These are phyloP conservation scores for Shinisaurus crocodilurus DNA, from an alignment of 2,113 vertebrate genomes.

Conservation along the genomic window DNA sequence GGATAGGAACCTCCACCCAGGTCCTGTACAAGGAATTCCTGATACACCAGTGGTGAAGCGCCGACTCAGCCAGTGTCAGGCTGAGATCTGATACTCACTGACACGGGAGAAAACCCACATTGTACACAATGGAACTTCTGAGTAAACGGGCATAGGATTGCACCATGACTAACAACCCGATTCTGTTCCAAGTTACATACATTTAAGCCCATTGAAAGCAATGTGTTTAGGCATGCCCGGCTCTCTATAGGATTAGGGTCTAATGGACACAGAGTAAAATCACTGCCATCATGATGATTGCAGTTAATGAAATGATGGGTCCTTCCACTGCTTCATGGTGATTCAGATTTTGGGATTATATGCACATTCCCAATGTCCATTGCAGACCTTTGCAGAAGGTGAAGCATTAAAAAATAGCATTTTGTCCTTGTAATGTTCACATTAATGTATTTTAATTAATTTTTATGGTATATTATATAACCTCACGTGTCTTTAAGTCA, in stretches of 20 bases:
- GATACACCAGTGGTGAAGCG: too few relatives aligned
- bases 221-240: too few relatives aligned
- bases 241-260: neutral
- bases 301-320: neutral
- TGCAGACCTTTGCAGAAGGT: neutral
- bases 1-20: too few relatives aligned
- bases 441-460: slow-evolving; percentile 7
- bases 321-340: neutral
- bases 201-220: too few relatives aligned
- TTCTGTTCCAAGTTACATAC: too few relatives aligned
- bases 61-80: too few relatives aligned
- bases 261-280: neutral
- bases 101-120: too few relatives aligned
- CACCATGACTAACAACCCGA: too few relatives aligned
- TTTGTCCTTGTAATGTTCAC: slow-evolving; percentile 19
- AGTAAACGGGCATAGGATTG: too few relatives aligned
- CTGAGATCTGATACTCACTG: too few relatives aligned
- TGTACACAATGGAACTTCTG: too few relatives aligned
- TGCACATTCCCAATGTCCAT: neutral
- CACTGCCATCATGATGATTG: neutral
- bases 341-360: neutral
- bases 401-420: neutral
- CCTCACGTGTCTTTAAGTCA: slow-evolving; percentile 2
- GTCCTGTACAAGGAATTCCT: too few relatives aligned
- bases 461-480: slow-evolving; percentile 37